Base-by-base conservation (phyloP, 2,888 invertebrate genomes). In the Coenonympha arcania region DNA sequence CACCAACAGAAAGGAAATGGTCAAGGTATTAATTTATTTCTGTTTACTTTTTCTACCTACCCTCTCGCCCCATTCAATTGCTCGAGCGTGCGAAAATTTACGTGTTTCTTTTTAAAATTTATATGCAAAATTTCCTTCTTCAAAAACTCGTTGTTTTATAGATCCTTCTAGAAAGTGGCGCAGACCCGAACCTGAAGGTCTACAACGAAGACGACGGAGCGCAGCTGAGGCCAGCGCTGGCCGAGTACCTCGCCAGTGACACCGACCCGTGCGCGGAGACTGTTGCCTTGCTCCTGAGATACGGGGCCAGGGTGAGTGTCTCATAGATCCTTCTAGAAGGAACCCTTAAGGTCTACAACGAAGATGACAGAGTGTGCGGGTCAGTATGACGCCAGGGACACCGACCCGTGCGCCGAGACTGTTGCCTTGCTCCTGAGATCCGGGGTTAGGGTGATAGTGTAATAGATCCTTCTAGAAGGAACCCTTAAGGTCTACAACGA, bases 241-340 rank as follows among this genome's bases (percentile, higher is more conserved):
- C 94, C 0, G 95, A 95, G 72, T 95, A 95, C 72, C 83, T 95
- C 9, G 91, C 92, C 1, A 92, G 92, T 60, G 92, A 92, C 65
- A 85, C 89, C n/a, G 89, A 89, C 39, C 92, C 92, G 0, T 88
- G 88, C 28, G 79, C 88, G 0, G 88, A 89, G 13, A 88, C 95
- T 6, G 89, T 95, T 0, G 82, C 89, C 5, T 68, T 93, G 49
- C 75, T 95, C 54, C 84, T 96, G 3, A 88, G 90, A 67, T 90
- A 94, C 64, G 95, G 95, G 0, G 93, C 95, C 4, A 89, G 91
- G 73, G 92, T 91, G 54, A 72, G 84, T n/a, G 6, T n/a, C 1
- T 28, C 11, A 3, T n/a, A 28, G 84, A 89, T 93, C 88, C 83
- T 93, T 49, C 73, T 93, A 56, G 88, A 89, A 60, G 88, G 89